Percentiles rank a stretch among this genome's conserved stretches.
Conservation (phyloP, 2,888 invertebrate species). For the Cheilosia urbana region DNA sequence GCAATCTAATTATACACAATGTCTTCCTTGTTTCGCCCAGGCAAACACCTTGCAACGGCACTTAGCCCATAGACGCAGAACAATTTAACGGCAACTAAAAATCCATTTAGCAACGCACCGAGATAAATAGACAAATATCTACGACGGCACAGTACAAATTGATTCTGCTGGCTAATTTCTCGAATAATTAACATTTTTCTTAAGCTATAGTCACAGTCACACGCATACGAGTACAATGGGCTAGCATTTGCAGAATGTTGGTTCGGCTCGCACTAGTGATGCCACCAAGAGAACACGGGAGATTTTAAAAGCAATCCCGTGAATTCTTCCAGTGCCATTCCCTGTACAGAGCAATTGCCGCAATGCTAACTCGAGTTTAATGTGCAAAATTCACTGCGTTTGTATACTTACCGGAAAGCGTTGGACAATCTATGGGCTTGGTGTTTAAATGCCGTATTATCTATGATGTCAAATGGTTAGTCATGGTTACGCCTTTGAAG, state of each 20-base stretch:
- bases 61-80: conserved; percentile 11
- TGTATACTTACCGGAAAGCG: conserved; percentile 31
- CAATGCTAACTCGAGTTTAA: conserved; percentile 39
- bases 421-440: conserved; percentile 17
- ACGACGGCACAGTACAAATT: conserved; percentile 64
- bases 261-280: conserved; percentile 83
- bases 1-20: conserved; percentile 42
- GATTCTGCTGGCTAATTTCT: conserved; percentile 71
- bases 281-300: conserved; percentile 85
- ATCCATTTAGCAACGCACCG: conserved; percentile 69
- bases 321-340: conserved; percentile 89
- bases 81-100: conserved; percentile 72
- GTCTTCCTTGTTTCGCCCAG: conserved; percentile 40
- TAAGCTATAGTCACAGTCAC: conserved; percentile 7
- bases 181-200: conserved; percentile 70
- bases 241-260: conserved; percentile 58
- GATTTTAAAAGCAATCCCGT: conserved; percentile 85
- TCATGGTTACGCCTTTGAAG: neutral
- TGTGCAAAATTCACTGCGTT: conserved; percentile 49
- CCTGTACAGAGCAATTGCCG: conserved; percentile 83
- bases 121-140: conserved; percentile 52
- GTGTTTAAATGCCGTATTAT: neutral
- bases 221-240: conserved; percentile 34
- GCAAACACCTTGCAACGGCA: conserved; percentile 59
- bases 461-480: conserved; percentile 5